These are phyloP conservation scores for Rhinichthys klamathensis DNA, from an alignment of 2,113 vertebrate genomes.

Conservation along the genomic window DNA sequence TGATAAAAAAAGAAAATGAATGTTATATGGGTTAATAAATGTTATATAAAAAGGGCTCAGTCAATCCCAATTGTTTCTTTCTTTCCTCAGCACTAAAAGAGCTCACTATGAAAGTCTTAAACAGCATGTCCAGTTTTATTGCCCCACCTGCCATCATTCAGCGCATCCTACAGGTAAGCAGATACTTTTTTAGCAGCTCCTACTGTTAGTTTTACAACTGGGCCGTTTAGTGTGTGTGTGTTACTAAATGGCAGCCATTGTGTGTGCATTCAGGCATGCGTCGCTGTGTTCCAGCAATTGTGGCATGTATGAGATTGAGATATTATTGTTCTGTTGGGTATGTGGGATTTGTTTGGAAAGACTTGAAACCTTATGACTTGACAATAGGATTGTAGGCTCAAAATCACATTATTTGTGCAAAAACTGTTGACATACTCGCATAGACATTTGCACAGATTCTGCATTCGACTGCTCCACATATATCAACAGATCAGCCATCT, in stretches of 20 bases:
- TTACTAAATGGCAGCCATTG: neutral
- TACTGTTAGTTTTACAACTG: neutral
- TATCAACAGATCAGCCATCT: neutral
- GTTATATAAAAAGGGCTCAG: neutral
- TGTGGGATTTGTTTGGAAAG: conserved; percentile 16
- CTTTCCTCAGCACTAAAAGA: conserved; percentile 84
- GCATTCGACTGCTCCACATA: neutral
- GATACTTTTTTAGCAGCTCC: neutral
- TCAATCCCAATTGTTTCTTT: conserved; percentile 7
- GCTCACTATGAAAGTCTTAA: conserved; percentile 94
- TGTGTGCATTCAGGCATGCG: no score
- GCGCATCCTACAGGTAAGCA: conserved; percentile 89
- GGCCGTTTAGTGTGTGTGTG: neutral
- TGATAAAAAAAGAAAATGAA: neutral
- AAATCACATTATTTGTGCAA: neutral
- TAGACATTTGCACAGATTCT: neutral
- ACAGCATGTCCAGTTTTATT: conserved; percentile 94
- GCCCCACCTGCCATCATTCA: conserved; percentile 92
- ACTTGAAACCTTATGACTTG: neutral
- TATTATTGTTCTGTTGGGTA: neutral
- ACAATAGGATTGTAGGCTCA: neutral
- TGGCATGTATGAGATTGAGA: neutral
- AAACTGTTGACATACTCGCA: neutral
- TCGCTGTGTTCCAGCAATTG: neutral
- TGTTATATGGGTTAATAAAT: no score